Percentiles rank a stretch among this genome's conserved stretches.
phyloP scores from a whole-genome alignment of 2,888 invertebrate genomes.

The Drosophila meridionalis region DNA sequence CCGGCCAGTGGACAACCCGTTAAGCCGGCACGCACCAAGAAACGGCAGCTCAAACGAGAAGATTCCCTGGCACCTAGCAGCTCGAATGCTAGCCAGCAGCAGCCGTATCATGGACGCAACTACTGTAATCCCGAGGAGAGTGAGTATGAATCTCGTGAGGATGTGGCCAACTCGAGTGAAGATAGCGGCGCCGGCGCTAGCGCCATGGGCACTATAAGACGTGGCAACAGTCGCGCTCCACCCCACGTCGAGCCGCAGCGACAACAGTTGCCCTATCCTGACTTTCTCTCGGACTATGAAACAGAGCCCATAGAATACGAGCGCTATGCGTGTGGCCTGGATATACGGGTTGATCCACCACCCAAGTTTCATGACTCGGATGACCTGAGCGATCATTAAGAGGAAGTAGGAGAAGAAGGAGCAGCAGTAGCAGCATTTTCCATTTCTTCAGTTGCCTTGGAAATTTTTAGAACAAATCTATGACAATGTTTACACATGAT shows the following conservation, averaged over 20 bases:
- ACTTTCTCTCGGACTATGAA: conserved; percentile 86
- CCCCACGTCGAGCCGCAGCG: conserved; percentile 22
- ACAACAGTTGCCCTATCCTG: conserved; percentile 86
- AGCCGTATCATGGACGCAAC: conserved; percentile 74
- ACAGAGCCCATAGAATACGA: conserved; percentile 87
- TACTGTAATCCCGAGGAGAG: conserved; percentile 83
- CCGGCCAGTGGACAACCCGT: conserved; percentile 84
- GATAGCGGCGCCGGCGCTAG: conserved; percentile 73
- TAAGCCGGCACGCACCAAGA: conserved; percentile 84
- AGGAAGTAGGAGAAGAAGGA: not conserved
- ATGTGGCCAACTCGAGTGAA: conserved; percentile 84
- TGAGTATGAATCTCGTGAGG: conserved; percentile 83
- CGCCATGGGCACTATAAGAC: conserved; percentile 75
- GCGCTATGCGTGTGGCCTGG: conserved; percentile 90
- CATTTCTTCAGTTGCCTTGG: conserved; percentile 74
- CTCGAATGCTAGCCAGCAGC: conserved; percentile 37
- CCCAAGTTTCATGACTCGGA: conserved; percentile 91
- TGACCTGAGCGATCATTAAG: conserved; percentile 84
- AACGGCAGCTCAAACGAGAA: conserved; percentile 83
- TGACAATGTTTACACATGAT: conserved; percentile 71
- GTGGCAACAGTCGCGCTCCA: conserved; percentile 38
- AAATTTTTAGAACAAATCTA: conserved; percentile 72
- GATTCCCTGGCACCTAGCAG: conserved; percentile 74
- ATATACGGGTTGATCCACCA: conserved; percentile 91
- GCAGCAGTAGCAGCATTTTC: conserved; percentile 64